phyloP scores from a whole-genome alignment of 1,140 invertebrate genomes.

The Drosophila azteca region DNA sequence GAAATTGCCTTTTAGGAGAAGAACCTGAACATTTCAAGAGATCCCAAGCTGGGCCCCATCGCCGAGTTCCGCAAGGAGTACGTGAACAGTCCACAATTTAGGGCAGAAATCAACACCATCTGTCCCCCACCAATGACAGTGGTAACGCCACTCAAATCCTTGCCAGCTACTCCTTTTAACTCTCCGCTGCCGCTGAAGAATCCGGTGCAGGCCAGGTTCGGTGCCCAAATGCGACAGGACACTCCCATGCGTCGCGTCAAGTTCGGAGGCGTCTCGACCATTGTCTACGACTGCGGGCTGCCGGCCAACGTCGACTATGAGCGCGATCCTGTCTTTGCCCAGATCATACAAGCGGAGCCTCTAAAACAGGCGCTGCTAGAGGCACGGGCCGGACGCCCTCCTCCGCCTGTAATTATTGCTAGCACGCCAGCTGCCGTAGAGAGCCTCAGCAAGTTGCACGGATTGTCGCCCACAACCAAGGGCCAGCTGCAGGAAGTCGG shows the following conservation, averaged over 20 bases:
- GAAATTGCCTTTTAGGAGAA: conserved; percentile 69
- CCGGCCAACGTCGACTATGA: conserved; percentile 78
- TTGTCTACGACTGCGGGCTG: conserved; percentile 71
- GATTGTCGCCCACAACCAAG: conserved; percentile 84
- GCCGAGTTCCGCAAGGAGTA: conserved; percentile 85
- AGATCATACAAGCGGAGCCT: conserved; percentile 73
- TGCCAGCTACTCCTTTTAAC: conserved; percentile 56
- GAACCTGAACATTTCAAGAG: conserved; percentile 84
- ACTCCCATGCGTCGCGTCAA: conserved; percentile 78
- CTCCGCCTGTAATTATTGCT: conserved; percentile 58
- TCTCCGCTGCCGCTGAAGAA: conserved; percentile 75
- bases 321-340: conserved; percentile 74
- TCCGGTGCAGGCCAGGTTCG: conserved; percentile 60
- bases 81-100: conserved; percentile 85
- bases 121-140: conserved; percentile 36
- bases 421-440: conserved; percentile 35
- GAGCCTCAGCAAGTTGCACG: conserved; percentile 63
- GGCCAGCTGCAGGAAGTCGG: conserved; percentile 85
- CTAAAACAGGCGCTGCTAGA: conserved; percentile 66
- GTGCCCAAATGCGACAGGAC: conserved; percentile 74
- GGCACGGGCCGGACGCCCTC: conserved; percentile 39
- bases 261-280: conserved; percentile 71
- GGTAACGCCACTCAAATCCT: conserved; percentile 48
- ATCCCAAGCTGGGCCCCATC: conserved; percentile 85
- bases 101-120: conserved; percentile 81